Evolutionary conservation across 2,888 invertebrate species (phyloP), one percentile per base, ranked within the genome.

Genomic region (Xanthia icteritia): DNA sequence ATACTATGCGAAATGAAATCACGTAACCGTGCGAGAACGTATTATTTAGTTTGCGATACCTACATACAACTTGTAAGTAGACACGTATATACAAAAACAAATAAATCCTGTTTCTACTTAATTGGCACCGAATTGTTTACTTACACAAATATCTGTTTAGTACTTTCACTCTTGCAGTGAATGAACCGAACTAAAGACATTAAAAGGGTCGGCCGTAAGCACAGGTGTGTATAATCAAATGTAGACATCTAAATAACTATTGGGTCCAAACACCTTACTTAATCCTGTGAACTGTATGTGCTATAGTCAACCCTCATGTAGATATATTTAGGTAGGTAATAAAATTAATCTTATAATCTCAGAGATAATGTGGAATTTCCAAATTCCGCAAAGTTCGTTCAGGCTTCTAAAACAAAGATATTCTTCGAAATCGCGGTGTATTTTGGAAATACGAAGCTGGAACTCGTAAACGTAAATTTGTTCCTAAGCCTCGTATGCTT

Each of bases 171-270:
- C 86, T 90, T 89, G 86, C 89, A 92, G 90, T 89, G 90, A 93
- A 91, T 92, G 93, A 91, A 93, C 90, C 91, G 91, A 93, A 94
- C 92, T 93, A 93, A 94, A 92, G 90, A 92, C 93, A 94, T 94
- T 94, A 94, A 93, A 93, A 94, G 94, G 95, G 94, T 94, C 91
- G 89, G 89, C 90, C 87, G 82, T 91, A 92, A 92, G 92, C 93
- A 90, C 94, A 94, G 93, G 94, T 94, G 94, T 93, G 93, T 93
- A 92, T 94, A 95, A 95, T 94, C 92, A 94, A 95, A 94, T 91
- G 91, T 92, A 93, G 91, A 93, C 90, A 91, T 92, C 90, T 92
- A 93, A 92, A 92, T 92, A 93, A 91, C 90, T 92, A 91, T 91
- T 88, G 92, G 92, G 90, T 89, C 90, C 90, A 91, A 93, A 93